These are phyloP conservation scores for Drosophila punjabiensis DNA, from an alignment of 1,140 invertebrate species.

Conservation along the genomic window DNA sequence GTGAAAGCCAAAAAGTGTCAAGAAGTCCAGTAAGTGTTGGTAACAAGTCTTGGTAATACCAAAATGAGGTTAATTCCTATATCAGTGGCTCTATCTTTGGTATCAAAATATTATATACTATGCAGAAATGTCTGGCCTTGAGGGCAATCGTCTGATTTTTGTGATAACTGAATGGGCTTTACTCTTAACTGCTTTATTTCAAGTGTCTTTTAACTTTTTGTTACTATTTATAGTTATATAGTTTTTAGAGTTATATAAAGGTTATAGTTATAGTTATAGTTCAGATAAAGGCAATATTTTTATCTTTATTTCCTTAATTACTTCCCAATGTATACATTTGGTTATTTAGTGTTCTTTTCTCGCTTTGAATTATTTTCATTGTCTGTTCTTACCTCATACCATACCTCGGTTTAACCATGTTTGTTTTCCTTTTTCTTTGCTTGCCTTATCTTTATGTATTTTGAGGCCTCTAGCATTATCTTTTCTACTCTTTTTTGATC, in stretches of 20 bases:
- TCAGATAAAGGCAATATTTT: background rate
- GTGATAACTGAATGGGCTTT: conserved; percentile 6
- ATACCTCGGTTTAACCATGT: conserved; percentile 6
- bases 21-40: background rate
- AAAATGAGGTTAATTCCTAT: background rate
- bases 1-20: conserved; percentile 18
- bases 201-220: background rate
- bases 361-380: conserved; percentile 26
- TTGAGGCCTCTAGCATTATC: conserved; percentile 30
- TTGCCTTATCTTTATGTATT: conserved; percentile 29
- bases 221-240: conserved; percentile 12
- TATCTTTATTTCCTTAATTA: conserved; percentile 12
- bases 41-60: conserved; percentile 25
- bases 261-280: no score
- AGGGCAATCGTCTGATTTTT: background rate
- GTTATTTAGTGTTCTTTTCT: background rate
- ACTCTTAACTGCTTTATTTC: background rate
- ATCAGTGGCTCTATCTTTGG: conserved; percentile 24
- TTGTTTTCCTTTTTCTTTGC: conserved; percentile 16
- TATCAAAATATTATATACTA: conserved; percentile 16
- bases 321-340: background rate
- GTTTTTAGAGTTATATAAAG: background rate
- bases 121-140: conserved; percentile 31
- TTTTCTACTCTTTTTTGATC: conserved; percentile 39
- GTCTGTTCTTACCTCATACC: conserved; percentile 15